These are phyloP conservation scores for Micronisus gabar DNA, from an alignment of 2,113 vertebrate genomes.

Conservation along the genomic window DNA sequence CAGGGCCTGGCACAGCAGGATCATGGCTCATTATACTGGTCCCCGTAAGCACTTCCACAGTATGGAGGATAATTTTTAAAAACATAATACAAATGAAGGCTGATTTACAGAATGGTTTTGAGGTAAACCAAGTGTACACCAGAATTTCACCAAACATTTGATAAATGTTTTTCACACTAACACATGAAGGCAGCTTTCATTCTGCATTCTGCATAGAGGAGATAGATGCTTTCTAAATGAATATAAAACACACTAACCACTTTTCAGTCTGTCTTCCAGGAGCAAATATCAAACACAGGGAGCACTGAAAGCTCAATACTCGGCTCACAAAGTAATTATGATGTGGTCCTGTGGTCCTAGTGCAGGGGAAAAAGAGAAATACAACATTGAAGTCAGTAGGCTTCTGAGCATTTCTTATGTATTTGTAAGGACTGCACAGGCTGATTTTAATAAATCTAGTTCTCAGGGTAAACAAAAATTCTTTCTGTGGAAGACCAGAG, in stretches of 20 bases:
- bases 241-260: constrained; percentile 44
- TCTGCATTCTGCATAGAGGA: neutral
- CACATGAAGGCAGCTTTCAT: neutral
- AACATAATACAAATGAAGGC: neutral
- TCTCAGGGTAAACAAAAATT: neutral
- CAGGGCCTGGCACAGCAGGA: neutral
- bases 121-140: neutral
- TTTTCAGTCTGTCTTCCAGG: constrained; percentile 54
- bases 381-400: neutral
- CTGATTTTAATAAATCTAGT: constrained; percentile 44
- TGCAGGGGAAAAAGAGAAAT: neutral
- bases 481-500: neutral
- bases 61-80: neutral
- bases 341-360: neutral
- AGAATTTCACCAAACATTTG: neutral
- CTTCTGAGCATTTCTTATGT: neutral
- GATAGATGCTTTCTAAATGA: constrained; percentile 48
- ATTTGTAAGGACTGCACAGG: neutral
- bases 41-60: neutral
- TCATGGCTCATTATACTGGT: neutral
- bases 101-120: neutral
- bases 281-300: constrained; percentile 24
- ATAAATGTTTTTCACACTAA: neutral
- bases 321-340: constrained; percentile 4
- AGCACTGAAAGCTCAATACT: constrained; percentile 32